Evolutionary conservation across 1,140 invertebrate genomes (phyloP).

Genomic region (Acyrthosiphon pisum): DNA sequence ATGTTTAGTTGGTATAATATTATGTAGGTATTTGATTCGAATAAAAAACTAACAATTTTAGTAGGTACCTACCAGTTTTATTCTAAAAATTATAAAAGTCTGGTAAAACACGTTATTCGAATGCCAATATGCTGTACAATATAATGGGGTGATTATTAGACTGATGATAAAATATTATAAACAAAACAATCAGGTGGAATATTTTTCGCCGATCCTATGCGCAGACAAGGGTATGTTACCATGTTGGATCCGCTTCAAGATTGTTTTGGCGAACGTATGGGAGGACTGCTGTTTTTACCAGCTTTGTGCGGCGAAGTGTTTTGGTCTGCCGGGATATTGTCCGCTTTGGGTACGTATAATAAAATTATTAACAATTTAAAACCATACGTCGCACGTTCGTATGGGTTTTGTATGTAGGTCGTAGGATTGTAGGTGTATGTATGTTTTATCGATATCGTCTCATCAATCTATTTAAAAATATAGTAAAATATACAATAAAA

Average conservation of each 20-base stretch:
- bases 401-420: neutral
- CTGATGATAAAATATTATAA: slow-evolving; percentile 33
- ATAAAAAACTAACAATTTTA: too few species aligned
- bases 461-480: neutral
- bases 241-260: slow-evolving; percentile 98
- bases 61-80: too few species aligned
- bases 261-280: slow-evolving; percentile 95
- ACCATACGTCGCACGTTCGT: neutral
- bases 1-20: too few species aligned
- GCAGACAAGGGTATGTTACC: slow-evolving; percentile 95
- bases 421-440: neutral
- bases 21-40: too few species aligned
- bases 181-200: slow-evolving; percentile 77
- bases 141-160: neutral
- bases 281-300: slow-evolving; percentile 93
- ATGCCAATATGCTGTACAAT: neutral
- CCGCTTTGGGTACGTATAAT: slow-evolving; percentile 77
- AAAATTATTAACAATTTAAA: neutral
- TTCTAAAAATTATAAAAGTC: neutral
- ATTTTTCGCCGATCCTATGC: slow-evolving; percentile 98
- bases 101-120: neutral
- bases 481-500: neutral
- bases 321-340: slow-evolving; percentile 96
- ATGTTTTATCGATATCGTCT: neutral
- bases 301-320: slow-evolving; percentile 97